Evolutionary conservation across 2,113 vertebrate genomes (phyloP).

Genomic region (Platysteira castanea): DNA sequence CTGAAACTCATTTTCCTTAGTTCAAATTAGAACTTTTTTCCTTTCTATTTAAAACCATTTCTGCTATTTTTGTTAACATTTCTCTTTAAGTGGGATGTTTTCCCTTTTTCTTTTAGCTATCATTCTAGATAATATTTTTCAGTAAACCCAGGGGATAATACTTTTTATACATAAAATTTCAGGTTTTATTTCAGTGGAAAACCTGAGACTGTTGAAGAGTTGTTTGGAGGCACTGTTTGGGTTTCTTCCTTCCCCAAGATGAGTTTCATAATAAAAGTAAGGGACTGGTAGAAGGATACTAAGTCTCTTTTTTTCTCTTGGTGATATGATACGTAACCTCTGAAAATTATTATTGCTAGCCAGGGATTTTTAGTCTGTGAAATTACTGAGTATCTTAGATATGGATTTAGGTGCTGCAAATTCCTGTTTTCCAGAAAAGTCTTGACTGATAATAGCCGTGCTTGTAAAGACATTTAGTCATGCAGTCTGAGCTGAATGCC

Average conservation of each 20-base stretch:
- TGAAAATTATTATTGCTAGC: neutral
- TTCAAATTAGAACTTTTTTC: neutral
- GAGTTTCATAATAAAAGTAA: neutral
- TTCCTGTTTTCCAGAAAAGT: neutral
- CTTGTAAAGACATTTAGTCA: neutral
- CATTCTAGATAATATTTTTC: neutral
- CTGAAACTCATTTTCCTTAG: neutral
- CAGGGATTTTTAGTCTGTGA: neutral
- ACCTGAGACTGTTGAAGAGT: neutral
- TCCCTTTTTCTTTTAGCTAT: neutral
- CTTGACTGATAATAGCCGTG: neutral
- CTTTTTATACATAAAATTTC: neutral
- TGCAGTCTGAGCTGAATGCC: neutral
- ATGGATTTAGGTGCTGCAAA: neutral
- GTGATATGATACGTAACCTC: neutral
- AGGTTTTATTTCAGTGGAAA: neutral
- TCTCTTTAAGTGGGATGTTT: neutral
- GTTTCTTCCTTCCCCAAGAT: neutral
- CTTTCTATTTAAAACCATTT: neutral
- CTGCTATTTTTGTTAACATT: neutral
- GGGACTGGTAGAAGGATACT: neutral
- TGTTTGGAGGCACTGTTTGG: neutral
- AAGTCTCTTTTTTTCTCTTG: neutral
- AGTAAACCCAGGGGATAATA: neutral
- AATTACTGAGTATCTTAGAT: neutral